A percentile compares a stretch with the other conserved stretches of the same genome.
phyloP scores from a whole-genome alignment of 2,797 vertebrate genomes.

The Syndactyla subalaris region DNA sequence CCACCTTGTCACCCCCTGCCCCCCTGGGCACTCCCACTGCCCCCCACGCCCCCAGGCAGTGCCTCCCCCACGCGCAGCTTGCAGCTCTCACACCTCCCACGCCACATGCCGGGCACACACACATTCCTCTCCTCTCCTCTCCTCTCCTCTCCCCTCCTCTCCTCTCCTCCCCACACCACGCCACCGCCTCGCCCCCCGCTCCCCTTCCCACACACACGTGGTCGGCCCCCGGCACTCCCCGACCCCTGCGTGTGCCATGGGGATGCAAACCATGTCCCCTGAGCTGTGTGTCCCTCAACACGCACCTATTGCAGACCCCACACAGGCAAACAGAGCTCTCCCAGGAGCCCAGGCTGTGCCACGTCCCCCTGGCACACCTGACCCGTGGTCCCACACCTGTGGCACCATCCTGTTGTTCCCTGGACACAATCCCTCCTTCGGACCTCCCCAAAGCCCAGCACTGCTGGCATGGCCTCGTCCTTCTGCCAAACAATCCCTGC shows the following conservation, averaged over 20 bases:
- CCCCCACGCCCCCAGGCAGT: neutral
- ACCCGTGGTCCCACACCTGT: neutral
- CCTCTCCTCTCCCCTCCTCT: neutral
- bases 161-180: neutral
- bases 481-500: neutral
- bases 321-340: accelerated
- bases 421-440: accelerated
- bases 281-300: accelerated
- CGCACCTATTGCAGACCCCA: neutral
- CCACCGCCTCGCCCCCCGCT: neutral
- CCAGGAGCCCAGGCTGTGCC: neutral
- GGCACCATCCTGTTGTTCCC: neutral
- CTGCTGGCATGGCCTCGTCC: accelerated
- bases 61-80: neutral
- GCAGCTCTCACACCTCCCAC: constrained; percentile 53
- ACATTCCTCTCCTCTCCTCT: neutral
- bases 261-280: accelerated
- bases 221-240: neutral
- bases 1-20: neutral
- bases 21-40: neutral
- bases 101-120: neutral
- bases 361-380: accelerated
- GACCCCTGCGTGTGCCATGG: accelerated
- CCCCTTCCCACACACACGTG: neutral
- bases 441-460: accelerated